Evolutionary conservation across 2,113 vertebrate genomes (phyloP).

Genomic region (Tetrao urogallus): DNA sequence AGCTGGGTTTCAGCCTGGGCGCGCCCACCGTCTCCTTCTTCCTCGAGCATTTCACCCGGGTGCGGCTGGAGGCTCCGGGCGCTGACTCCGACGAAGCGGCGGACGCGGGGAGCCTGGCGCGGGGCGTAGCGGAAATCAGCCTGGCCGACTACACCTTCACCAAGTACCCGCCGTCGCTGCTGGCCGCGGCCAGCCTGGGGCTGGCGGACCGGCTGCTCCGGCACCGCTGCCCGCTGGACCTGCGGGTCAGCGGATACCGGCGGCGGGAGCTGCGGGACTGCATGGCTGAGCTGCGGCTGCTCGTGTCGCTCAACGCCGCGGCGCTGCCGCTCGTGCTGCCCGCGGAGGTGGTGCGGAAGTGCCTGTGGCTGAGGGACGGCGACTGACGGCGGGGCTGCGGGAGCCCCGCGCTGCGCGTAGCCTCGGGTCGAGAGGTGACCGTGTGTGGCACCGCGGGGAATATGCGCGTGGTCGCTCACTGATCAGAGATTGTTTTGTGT

Average conservation of each 20-base stretch:
- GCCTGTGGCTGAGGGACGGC: neutral
- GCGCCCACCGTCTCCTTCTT: constrained; percentile 91
- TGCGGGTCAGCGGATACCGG: constrained; percentile 59
- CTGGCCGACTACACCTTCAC: constrained; percentile 92
- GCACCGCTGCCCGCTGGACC: constrained; percentile 39
- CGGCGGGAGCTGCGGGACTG: constrained; percentile 77
- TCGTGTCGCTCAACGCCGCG: constrained; percentile 86
- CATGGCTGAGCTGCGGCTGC: constrained; percentile 81
- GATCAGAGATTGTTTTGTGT: neutral
- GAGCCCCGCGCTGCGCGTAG: too few species aligned
- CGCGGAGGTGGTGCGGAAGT: constrained; percentile 48
- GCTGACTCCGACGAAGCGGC: neutral
- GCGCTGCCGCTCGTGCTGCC: constrained; percentile 75
- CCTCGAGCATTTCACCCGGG: constrained; percentile 86
- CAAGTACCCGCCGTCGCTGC: constrained; percentile 85
- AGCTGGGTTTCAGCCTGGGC: constrained; percentile 85
- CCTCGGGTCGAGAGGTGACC: too few species aligned
- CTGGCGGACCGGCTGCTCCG: constrained; percentile 81
- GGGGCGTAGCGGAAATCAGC: constrained; percentile 85
- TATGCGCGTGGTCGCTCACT: too few species aligned
- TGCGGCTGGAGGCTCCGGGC: constrained; percentile 43
- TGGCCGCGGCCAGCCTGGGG: constrained; percentile 84
- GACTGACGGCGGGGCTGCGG: neutral
- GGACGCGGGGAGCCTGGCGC: constrained; percentile 78
- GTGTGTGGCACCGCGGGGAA: too few species aligned